Evolutionary conservation across 2,888 invertebrate genomes (phyloP), one percentile per base, ranked within the genome.

Genomic region (Nebria brevicollis): DNA sequence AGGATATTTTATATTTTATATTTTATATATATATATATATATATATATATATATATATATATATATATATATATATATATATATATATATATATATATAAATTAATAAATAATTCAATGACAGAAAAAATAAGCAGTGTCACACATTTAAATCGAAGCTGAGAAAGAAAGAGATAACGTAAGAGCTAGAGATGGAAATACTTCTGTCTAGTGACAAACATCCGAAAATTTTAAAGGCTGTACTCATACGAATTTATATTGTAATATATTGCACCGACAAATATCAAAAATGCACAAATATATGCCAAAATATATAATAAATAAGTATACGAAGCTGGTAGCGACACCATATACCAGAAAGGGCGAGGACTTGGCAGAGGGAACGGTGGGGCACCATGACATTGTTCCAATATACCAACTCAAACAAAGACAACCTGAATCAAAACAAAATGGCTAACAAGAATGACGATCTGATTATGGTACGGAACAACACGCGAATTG

Each of bases 371-470:
- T 0, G 15, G 66, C n/a, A 2, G 25, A 15, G 66, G 66, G 13
- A 25, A 66, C 25, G 25, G 15, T 13, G 66, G n/a, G 15, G 66
- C 3, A 25, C 4, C 54, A 54, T 25, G 70, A 20, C 26, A 70
- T 26, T 20, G 70, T 70, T 15, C 70, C 70, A 70, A 70, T 70
- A 70, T 25, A 26, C 70, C 70, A 70, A 70, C 70, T 70, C 70
- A 70, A 26, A 70, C 70, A 70, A 70, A 70, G 70, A 70, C 70
- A 25, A 66, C 15, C n/a, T 25, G 70, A 26, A 20, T 70, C 26
- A 70, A 70, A 70, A 70, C 70, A 70, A 70, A 70, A 70, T 70
- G 70, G 70, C 70, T 26, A 70, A 70, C 70, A 11, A 11, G 70
- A 54, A 13, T 54, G 54, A 54, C 4, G 54, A 54, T 54, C 54